Evolutionary conservation across 1,140 invertebrate genomes (phyloP).

Genomic region (Drosophila truncata): DNA sequence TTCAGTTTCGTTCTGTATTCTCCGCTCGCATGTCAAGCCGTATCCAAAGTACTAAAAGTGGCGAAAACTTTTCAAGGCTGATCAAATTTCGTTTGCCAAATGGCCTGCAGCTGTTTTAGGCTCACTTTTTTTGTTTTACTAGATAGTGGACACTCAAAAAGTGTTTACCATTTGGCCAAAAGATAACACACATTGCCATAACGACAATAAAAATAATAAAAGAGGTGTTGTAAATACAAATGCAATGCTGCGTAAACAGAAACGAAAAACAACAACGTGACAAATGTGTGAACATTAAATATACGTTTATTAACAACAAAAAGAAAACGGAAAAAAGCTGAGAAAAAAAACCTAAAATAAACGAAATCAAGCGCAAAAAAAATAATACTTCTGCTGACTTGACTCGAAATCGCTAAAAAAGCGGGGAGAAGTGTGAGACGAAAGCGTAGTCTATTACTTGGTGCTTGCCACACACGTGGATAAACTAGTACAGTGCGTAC

Average conservation of each 20-base stretch:
- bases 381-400: conserved; percentile 56
- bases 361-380: conserved; percentile 30
- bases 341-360: conserved; percentile 45
- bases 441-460: conserved; percentile 31
- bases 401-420: conserved; percentile 19
- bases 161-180: conserved; percentile 64
- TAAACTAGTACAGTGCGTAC: conserved; percentile 27
- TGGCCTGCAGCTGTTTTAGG: conserved; percentile 65
- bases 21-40: not conserved
- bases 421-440: not conserved
- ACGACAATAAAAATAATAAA: conserved; percentile 38
- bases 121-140: conserved; percentile 18
- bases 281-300: conserved; percentile 82
- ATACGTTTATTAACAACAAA: conserved; percentile 62
- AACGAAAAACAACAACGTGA: conserved; percentile 75
- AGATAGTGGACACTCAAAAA: conserved; percentile 64
- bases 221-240: conserved; percentile 57
- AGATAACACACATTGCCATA: conserved; percentile 59
- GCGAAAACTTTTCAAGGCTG: conserved; percentile 20
- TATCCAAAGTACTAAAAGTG: conserved; percentile 16
- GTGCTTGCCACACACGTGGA: conserved; percentile 58
- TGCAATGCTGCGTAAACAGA: conserved; percentile 55
- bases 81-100: conserved; percentile 55
- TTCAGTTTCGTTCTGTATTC: conserved; percentile 15
- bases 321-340: conserved; percentile 23